Evolutionary conservation across 1,140 invertebrate genomes (phyloP).

Genomic region (Anoplophora glabripennis): DNA sequence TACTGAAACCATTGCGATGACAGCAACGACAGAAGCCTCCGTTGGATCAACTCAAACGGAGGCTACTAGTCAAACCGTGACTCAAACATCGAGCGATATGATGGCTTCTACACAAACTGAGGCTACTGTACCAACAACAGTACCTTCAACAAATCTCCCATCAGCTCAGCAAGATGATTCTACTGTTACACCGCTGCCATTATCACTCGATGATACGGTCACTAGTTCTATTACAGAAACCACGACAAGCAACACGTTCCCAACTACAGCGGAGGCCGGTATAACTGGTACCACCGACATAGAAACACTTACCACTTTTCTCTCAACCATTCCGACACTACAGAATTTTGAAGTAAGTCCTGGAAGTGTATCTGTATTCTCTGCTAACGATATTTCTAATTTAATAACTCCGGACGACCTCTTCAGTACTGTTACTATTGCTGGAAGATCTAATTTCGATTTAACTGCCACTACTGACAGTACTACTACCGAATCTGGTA

Average conservation of each 20-base stretch:
- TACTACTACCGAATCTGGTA: conserved; percentile 17
- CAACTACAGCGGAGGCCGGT: conserved; percentile 3
- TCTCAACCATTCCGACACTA: conserved; percentile 30
- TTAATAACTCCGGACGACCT: conserved; percentile 44
- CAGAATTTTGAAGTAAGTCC: conserved; percentile 44
- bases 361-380: conserved; percentile 40
- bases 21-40: conserved; percentile 28
- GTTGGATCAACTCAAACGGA: conserved; percentile 18
- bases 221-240: conserved; percentile 1
- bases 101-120: conserved; percentile 34
- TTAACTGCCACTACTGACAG: conserved; percentile 27
- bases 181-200: too few relatives aligned
- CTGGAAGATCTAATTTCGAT: conserved; percentile 34
- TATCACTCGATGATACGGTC: too few relatives aligned
- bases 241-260: not conserved
- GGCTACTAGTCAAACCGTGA: conserved; percentile 47
- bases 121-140: conserved; percentile 14
- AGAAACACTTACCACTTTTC: conserved; percentile 12
- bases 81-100: conserved; percentile 46
- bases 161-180: too few relatives aligned
- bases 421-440: conserved; percentile 40
- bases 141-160: conserved; percentile 6
- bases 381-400: conserved; percentile 47
- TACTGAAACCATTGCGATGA: conserved; percentile 38
- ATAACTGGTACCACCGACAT: conserved; percentile 9